phyloP scores from a whole-genome alignment of 2,113 vertebrate species.

The Herpailurus yagouaroundi region DNA sequence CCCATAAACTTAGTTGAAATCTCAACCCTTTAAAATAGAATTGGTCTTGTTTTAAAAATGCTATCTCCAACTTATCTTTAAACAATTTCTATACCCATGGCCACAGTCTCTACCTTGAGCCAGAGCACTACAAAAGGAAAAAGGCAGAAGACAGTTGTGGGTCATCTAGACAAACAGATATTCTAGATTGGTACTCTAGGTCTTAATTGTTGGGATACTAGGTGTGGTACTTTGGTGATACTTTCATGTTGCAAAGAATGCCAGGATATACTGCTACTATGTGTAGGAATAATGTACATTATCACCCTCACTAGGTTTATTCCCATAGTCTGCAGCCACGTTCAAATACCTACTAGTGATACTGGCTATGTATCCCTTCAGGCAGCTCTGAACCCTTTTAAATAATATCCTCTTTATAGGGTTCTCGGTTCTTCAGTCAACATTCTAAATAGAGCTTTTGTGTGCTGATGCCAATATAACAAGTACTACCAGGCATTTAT shows the following conservation, averaged over 20 bases:
- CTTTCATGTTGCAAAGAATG: background rate
- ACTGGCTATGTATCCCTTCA: background rate
- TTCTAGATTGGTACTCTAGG: background rate
- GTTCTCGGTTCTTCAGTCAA: background rate
- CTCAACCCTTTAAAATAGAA: background rate
- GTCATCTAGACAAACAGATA: background rate
- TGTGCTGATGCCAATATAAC: background rate
- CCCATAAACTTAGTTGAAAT: background rate
- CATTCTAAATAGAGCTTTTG: background rate
- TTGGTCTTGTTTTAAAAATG: background rate
- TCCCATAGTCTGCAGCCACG: background rate
- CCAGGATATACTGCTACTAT: background rate
- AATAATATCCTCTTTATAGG: background rate
- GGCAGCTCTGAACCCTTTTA: background rate
- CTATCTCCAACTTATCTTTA: background rate
- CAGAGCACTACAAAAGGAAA: background rate
- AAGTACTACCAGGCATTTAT: background rate
- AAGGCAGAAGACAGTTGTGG: background rate
- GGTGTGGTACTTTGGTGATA: background rate
- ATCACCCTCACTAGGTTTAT: background rate
- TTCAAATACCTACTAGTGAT: background rate
- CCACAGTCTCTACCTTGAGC: background rate
- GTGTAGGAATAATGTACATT: background rate
- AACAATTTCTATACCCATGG: background rate
- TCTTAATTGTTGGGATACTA: background rate